Evolutionary conservation across 1,140 invertebrate genomes (phyloP).

Genomic region (Globodera rostochiensis): DNA sequence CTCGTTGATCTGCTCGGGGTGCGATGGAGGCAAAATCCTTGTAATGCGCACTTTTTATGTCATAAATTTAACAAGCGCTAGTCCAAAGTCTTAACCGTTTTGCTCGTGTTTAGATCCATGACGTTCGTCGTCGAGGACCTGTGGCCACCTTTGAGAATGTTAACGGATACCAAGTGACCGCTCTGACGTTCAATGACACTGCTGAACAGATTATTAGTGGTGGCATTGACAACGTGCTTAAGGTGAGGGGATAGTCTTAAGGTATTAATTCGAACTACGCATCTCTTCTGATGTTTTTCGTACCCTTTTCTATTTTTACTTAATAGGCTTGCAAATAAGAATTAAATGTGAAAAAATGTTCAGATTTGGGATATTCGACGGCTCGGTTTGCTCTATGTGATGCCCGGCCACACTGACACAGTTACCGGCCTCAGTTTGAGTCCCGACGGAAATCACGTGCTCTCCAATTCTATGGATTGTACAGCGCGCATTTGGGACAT

Average conservation of each 20-base stretch:
- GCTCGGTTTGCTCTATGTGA: slow-evolving; percentile 80
- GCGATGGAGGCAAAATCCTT: slow-evolving; percentile 90
- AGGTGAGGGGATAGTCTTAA: slow-evolving; percentile 69
- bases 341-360: slow-evolving; percentile 17
- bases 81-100: neutral
- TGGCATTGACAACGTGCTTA: slow-evolving; percentile 96
- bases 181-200: slow-evolving; percentile 92
- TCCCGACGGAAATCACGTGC: slow-evolving; percentile 86
- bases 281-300: neutral
- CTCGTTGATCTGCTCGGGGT: slow-evolving; percentile 84
- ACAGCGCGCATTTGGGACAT: slow-evolving; percentile 78
- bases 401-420: slow-evolving; percentile 88
- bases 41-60: slow-evolving; percentile 66
- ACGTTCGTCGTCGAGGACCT: slow-evolving; percentile 79
- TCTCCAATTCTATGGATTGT: slow-evolving; percentile 97
- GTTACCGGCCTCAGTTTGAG: slow-evolving; percentile 88
- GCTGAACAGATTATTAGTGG: slow-evolving; percentile 85
- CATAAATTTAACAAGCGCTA: slow-evolving; percentile 9
- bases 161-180: slow-evolving; percentile 78
- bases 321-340: neutral
- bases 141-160: slow-evolving; percentile 79
- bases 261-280: neutral
- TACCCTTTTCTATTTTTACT: neutral
- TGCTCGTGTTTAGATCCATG: slow-evolving; percentile 73
- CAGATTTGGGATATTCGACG: slow-evolving; percentile 91